Conservation (phyloP, 2,797 vertebrate species). For the Rhabdomys pumilio region DNA sequence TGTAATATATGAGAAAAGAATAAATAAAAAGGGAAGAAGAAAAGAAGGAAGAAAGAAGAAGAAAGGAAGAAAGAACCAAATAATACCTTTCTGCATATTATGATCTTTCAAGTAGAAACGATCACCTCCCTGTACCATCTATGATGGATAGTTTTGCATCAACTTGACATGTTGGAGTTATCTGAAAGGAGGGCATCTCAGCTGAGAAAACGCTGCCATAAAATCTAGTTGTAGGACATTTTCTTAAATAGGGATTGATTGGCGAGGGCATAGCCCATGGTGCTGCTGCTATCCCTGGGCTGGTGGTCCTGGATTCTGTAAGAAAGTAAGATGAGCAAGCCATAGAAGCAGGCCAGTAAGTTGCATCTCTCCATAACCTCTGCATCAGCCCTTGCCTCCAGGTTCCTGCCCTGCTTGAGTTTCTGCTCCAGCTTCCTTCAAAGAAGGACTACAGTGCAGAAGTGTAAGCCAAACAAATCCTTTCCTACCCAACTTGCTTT, state of each 20-base stretch:
- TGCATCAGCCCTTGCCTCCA: neutral
- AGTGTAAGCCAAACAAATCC: neutral
- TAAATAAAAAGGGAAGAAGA: neutral
- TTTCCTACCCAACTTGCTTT: neutral
- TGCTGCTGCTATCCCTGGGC: neutral
- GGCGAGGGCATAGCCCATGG: neutral
- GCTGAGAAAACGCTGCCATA: neutral
- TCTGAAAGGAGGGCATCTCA: no score
- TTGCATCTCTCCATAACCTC: neutral
- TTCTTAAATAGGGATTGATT: neutral
- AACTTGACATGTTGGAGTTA: neutral
- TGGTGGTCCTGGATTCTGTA: neutral
- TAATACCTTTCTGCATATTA: constrained; percentile 21
- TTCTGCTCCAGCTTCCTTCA: neutral
- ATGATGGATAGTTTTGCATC: neutral
- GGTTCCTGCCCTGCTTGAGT: neutral
- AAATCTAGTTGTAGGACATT: neutral
- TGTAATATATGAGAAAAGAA: neutral
- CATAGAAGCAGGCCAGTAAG: neutral
- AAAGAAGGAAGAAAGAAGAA: no score
- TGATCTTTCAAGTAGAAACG: neutral
- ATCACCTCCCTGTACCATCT: no score
- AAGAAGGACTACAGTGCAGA: neutral
- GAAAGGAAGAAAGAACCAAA: neutral
- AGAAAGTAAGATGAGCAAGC: neutral